Conservation (phyloP, 2,888 invertebrate species). For the Tetragonula carbonaria region DNA sequence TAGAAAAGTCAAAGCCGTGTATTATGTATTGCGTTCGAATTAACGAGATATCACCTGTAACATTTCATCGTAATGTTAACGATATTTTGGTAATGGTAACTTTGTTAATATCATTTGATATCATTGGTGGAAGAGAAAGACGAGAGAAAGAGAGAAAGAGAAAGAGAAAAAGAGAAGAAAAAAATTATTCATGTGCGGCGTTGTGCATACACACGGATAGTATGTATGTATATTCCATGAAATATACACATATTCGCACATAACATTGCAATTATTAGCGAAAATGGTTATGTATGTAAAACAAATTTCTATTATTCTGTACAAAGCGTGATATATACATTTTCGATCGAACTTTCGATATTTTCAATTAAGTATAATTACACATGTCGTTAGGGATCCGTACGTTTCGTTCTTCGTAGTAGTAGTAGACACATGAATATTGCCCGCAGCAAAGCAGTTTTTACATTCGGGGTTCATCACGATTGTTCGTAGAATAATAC, state of each 20-base stretch:
- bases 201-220: constrained; percentile 14
- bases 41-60: constrained; percentile 9
- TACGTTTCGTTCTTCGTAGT: neutral
- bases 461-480: neutral
- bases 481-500: neutral
- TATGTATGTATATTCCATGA: constrained; percentile 15
- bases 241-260: constrained; percentile 26
- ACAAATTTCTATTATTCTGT: constrained; percentile 43
- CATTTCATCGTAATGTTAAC: constrained; percentile 43
- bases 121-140: constrained; percentile 5
- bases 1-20: neutral
- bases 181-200: constrained; percentile 12
- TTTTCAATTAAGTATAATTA: neutral
- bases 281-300: constrained; percentile 30
- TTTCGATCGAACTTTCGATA: neutral
- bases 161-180: neutral
- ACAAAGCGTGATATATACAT: constrained; percentile 21
- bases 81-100: constrained; percentile 42
- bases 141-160: too few relatives aligned
- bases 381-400: neutral
- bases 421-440: neutral
- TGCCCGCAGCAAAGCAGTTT: neutral
- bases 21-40: constrained; percentile 13
- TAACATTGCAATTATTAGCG: constrained; percentile 28
- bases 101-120: constrained; percentile 43